Evolutionary conservation across 2,888 invertebrate genomes (phyloP), one percentile per base, ranked within the genome.

Genomic region (Campoletis raptor): DNA sequence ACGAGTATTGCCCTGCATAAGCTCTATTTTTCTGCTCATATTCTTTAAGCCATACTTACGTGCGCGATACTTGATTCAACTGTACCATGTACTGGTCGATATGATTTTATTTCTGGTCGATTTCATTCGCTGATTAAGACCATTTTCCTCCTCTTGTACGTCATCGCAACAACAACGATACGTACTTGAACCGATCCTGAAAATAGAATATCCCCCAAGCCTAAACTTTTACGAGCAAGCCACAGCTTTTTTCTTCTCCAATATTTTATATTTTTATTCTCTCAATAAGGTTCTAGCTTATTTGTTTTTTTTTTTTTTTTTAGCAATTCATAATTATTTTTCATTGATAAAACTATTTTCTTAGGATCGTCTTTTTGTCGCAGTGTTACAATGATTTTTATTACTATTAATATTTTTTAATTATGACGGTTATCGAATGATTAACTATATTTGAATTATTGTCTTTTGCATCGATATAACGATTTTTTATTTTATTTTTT

Each of bases 71-170:
- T 30, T 18, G 30, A 9, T 30, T 45, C 7, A 48, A 30, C 24
- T 30, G 8, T 70, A 18, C 30, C 45, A 48, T 18, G 12, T 30
- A 9, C 12, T 12, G 30, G 15, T 45, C 45, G 9, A 30, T 70
- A 30, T 30, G 5, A 48, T 18, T 70, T 70, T 69, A 24, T 24
- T 69, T 30, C 45, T 70, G 6, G 30, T 45, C 24, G 18, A 48
- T 70, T 45, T 70, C 6, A 70, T 70, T 30, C 24, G 70, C 30
- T 24, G 42, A 45, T 69, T 48, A 30, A 70, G 15, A 48, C 70
- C 45, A 30, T 70, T 70, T 69, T 69, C 30, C 45, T 70, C 30
- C 30, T 30, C 70, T 70, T 21, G 15, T 70, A 70, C 70, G 70
- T 45, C 45, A 45, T 48, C 45, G 70, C 15, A 70, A 30, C 24